phyloP scores from a whole-genome alignment of 2,888 invertebrate species.

The Stenichneumon culpator region DNA sequence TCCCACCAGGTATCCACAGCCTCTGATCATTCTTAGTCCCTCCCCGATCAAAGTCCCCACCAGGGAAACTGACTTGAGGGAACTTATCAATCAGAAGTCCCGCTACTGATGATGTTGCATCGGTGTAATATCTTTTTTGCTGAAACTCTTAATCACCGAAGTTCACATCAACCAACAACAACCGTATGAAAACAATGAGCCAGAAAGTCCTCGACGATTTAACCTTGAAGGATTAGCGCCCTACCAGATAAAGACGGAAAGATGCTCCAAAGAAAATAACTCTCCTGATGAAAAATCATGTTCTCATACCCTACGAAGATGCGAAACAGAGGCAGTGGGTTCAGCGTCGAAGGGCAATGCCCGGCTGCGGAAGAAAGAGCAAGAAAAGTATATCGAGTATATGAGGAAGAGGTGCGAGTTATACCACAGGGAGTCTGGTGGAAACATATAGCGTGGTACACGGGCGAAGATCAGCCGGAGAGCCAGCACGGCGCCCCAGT shows the following conservation, averaged over 20 bases:
- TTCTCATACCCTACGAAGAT: constrained; percentile 20
- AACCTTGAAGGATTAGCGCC: not conserved
- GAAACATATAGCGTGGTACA: constrained; percentile 41
- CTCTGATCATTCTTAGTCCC: not conserved
- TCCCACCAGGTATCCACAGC: not conserved
- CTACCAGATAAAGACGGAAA: not conserved
- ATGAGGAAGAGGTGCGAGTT: constrained; percentile 43
- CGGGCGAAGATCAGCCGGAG: constrained; percentile 64
- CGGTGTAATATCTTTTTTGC: not conserved
- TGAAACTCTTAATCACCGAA: not conserved
- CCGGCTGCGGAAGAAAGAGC: constrained; percentile 16
- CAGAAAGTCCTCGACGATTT: not conserved
- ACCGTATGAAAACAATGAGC: not conserved
- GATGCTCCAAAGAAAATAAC: constrained; percentile 13
- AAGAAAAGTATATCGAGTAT: constrained; percentile 48
- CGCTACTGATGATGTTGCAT: no score
- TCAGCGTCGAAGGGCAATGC: constrained; percentile 12
- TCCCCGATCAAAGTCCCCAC: not conserved
- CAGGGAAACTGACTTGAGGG: not conserved
- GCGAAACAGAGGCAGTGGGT: constrained; percentile 8
- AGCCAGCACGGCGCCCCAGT: constrained; percentile 81
- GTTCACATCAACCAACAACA: not conserved
- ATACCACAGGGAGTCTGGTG: constrained; percentile 24
- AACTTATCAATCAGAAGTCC: no score
- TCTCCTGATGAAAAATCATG: constrained; percentile 32